Base-by-base conservation (phyloP, 2,113 vertebrate genomes). In the Diphyllodes magnificus region DNA sequence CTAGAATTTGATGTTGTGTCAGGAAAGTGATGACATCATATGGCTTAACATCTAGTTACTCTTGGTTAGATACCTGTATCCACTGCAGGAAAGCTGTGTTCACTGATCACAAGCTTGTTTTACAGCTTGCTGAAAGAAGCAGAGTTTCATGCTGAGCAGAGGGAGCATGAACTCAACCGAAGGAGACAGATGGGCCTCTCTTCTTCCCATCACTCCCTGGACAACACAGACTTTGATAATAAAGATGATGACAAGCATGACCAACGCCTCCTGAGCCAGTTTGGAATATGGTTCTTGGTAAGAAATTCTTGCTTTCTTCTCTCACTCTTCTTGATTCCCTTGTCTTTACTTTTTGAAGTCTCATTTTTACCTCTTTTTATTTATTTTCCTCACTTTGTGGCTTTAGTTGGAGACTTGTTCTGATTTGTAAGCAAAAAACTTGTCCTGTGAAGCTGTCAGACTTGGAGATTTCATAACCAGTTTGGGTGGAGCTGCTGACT, bases 241-340 rank as follows among this genome's bases (percentile, higher is more conserved):
- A 99, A 99, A 96, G 99, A 99, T 77, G 99, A 99, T 33, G 99
- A 99, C 92, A 99, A 99, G 94, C 99, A 99, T 2, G 99, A 99
- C 97, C 99, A 99, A 92, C 98, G 99, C 15, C 99, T 99, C 30
- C 98, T 99, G 95, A 99, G 99, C 91, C 99, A 99, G 92, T 99
- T 99, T 91, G 99, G 99, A 96, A 99, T 99, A 96, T 99, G 99
- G 99, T 99, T 99, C 96, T 98, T 99, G 98, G 99, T 99, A 98
- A 96, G 97, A 86, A 72, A 50, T 86, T 66, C 50, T 50, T 75
- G 15, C 19, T 73, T 5, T 78, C 19, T 14, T 65, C 11, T 81
- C 37, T 82, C 17, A 17, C 3, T 45, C 16, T 16, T 71, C 22
- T 65, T 5, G 4, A 20, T 88, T 84, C 10, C 10, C 3, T 82